phyloP scores from a whole-genome alignment of 2,113 vertebrate species.

The Serinus canaria region DNA sequence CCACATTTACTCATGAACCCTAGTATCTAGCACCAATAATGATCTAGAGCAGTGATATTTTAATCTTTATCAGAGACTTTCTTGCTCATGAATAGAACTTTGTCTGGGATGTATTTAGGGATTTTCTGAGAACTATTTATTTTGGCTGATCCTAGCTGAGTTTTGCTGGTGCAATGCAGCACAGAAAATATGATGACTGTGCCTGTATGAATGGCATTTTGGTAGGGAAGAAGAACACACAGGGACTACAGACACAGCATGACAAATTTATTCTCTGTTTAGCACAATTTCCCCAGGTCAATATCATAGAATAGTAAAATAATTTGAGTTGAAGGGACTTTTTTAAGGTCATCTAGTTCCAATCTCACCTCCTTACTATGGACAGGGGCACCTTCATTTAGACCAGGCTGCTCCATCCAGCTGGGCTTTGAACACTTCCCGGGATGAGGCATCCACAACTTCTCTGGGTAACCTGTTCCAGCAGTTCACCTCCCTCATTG shows the following conservation, averaged over 20 bases:
- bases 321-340: neutral
- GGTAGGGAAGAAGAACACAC: neutral
- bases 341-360: neutral
- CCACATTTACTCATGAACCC: neutral
- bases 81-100: neutral
- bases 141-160: neutral
- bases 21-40: neutral
- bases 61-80: neutral
- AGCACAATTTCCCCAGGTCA: neutral
- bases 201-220: neutral
- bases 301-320: neutral
- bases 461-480: neutral
- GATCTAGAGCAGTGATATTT: neutral
- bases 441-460: neutral
- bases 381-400: neutral
- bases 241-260: neutral
- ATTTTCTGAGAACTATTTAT: neutral
- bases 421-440: neutral
- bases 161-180: neutral
- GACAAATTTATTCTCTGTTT: neutral
- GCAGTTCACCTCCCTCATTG: neutral
- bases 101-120: neutral
- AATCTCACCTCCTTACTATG: neutral
- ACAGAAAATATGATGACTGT: neutral
- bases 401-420: neutral